Conservation (phyloP, 1,140 invertebrate genomes). For the Gonioctena quinquepunctata region DNA sequence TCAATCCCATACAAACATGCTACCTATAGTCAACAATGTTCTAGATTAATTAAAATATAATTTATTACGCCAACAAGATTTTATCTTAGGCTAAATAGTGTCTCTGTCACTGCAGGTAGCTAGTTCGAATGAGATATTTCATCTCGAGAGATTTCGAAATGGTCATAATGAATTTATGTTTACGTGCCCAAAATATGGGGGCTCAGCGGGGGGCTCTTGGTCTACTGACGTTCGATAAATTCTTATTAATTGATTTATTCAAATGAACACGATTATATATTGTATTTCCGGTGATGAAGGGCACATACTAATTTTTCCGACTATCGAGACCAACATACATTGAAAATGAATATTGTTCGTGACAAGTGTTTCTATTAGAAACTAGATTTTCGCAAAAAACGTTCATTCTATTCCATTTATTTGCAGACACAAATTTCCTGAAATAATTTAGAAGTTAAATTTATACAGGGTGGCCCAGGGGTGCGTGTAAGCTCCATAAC, state of each 20-base stretch:
- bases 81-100: neutral
- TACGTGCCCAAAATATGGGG: neutral
- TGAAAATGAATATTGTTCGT: too few species aligned
- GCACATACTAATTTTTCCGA: neutral
- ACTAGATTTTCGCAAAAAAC: too few species aligned
- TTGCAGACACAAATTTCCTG: too few species aligned
- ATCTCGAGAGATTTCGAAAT: neutral
- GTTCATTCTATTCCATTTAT: too few species aligned
- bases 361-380: too few species aligned
- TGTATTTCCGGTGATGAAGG: neutral
- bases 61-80: neutral
- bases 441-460: too few species aligned
- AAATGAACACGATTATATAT: neutral
- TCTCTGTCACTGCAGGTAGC: neutral
- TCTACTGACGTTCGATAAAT: neutral
- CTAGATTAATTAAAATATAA: neutral
- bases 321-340: too few species aligned
- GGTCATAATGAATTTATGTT: neutral
- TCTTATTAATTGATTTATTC: constrained; percentile 1
- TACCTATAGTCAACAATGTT: neutral
- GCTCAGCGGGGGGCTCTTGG: neutral
- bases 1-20: neutral
- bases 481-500: too few species aligned
- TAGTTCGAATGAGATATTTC: neutral
- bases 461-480: too few species aligned